These are phyloP conservation scores for Melanotaenia parkinsoni DNA, from an alignment of 2,797 vertebrate genomes.

Conservation along the genomic window DNA sequence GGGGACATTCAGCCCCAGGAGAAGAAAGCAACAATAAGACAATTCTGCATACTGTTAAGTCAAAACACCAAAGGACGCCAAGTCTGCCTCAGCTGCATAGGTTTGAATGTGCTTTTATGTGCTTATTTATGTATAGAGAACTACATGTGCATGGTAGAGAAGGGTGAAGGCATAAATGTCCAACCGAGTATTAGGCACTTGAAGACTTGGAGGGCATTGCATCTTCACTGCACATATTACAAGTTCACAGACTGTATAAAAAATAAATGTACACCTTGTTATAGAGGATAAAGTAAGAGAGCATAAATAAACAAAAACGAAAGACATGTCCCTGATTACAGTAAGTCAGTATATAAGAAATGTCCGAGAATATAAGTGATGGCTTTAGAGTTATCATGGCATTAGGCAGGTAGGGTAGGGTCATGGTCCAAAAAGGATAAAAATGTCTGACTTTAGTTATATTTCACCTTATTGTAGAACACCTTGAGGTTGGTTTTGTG, in stretches of 20 bases:
- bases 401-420: background rate
- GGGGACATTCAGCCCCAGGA: conserved; percentile 33
- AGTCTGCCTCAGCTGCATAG: conserved; percentile 24
- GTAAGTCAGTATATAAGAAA: background rate
- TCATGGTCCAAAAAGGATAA: background rate
- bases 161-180: conserved; percentile 14
- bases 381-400: background rate
- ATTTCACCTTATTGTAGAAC: background rate
- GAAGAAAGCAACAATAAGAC: conserved; percentile 40
- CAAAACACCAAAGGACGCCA: conserved; percentile 41
- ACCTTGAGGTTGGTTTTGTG: background rate
- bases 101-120: conserved; percentile 10
- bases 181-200: conserved; percentile 9
- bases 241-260: conserved; percentile 7
- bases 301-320: background rate
- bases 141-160: conserved; percentile 7
- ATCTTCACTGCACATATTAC: conserved; percentile 18
- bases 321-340: background rate
- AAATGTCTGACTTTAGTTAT: background rate
- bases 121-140: conserved; percentile 3
- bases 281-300: background rate
- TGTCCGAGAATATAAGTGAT: background rate
- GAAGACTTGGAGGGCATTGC: conserved; percentile 6
- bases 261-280: conserved; percentile 9
- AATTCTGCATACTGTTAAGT: conserved; percentile 35